phyloP scores from a whole-genome alignment of 2,113 vertebrate genomes.

The Brachyhypopomus occidentalis region DNA sequence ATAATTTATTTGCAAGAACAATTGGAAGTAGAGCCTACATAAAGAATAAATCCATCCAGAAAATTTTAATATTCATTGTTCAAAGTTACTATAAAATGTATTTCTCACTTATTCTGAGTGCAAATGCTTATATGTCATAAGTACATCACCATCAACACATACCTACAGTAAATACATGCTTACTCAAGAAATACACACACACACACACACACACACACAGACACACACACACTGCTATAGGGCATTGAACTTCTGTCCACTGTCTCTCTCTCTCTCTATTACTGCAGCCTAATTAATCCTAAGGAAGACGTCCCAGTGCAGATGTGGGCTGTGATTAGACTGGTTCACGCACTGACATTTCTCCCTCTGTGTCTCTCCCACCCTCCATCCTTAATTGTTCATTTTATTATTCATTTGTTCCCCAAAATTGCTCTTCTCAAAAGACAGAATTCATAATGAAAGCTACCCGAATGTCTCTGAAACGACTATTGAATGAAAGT shows the following conservation, averaged over 20 bases:
- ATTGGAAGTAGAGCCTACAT: too few relatives aligned
- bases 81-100: too few relatives aligned
- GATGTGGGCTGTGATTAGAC: constrained; percentile 68
- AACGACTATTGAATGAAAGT: constrained; percentile 30
- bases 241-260: constrained; percentile 52
- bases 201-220: background rate
- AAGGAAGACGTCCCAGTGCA: constrained; percentile 76
- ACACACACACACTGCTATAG: background rate
- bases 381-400: constrained; percentile 59
- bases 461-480: constrained; percentile 23
- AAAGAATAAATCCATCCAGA: too few relatives aligned
- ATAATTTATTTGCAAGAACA: background rate
- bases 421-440: constrained; percentile 52
- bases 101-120: too few relatives aligned
- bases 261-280: constrained; percentile 61
- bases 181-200: constrained; percentile 1
- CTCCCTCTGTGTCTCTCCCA: constrained; percentile 49
- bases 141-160: background rate
- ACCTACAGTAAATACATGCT: background rate
- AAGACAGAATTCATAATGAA: constrained; percentile 58
- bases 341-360: constrained; percentile 62
- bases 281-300: constrained; percentile 74
- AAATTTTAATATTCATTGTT: too few relatives aligned
- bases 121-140: background rate
- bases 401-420: constrained; percentile 61